phyloP scores from a whole-genome alignment of 2,888 invertebrate genomes.

The Raillietiella orientalis region DNA sequence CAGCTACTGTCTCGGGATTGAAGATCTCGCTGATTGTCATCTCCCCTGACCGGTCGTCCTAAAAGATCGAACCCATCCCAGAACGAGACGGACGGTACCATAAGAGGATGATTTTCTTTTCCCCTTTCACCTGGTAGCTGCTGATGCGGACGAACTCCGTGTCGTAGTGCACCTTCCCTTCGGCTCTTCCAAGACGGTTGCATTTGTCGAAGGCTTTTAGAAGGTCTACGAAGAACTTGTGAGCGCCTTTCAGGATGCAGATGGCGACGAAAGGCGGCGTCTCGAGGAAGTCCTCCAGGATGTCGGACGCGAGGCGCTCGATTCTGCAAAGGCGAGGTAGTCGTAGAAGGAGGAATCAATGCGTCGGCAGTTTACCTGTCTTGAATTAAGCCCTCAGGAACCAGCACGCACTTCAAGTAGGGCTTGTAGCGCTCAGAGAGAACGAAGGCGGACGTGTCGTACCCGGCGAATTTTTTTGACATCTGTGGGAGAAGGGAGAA shows the following conservation, averaged over 20 bases:
- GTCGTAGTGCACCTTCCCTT: conserved; percentile 11
- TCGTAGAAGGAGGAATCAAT: conserved; percentile 1
- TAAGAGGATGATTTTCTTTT: too few relatives aligned
- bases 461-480: conserved; percentile 13
- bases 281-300: conserved; percentile 13
- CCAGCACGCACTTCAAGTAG: conserved; percentile 16
- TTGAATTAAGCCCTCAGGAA: conserved; percentile 18
- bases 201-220: conserved; percentile 16
- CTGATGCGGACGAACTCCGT: conserved; percentile 17
- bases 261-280: conserved; percentile 15
- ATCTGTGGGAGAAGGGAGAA: too few relatives aligned
- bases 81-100: too few relatives aligned
- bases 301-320: conserved; percentile 15
- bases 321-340: too few relatives aligned
- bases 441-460: conserved; percentile 16
- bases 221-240: conserved; percentile 20
- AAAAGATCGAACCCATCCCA: conserved; percentile 3
- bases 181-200: conserved; percentile 13
- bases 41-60: conserved; percentile 18
- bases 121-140: conserved; percentile 10
- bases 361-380: conserved; percentile 19
- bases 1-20: too few relatives aligned
- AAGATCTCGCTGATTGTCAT: too few relatives aligned
- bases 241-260: conserved; percentile 21
- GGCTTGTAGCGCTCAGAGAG: conserved; percentile 18